These are phyloP conservation scores for Papilio aristodemus DNA, from an alignment of 1,140 invertebrate genomes.

Conservation along the genomic window DNA sequence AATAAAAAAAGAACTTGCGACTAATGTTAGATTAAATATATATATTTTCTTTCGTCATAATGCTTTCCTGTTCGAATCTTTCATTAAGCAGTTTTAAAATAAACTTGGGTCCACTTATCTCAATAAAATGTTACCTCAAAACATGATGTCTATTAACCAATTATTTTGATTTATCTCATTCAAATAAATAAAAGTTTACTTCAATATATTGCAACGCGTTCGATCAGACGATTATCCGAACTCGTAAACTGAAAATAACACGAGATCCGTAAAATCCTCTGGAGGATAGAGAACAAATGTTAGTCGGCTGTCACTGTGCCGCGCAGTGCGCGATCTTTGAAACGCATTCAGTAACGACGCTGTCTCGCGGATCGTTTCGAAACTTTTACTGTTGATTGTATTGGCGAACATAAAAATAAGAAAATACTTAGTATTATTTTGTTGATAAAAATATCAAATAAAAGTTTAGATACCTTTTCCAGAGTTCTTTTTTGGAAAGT, in stretches of 20 bases:
- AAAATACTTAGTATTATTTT: not conserved
- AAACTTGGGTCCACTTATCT: not conserved
- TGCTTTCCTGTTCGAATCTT: no score
- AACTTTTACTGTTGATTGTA: conserved; percentile 15
- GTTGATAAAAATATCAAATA: conserved; percentile 12
- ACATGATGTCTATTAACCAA: not conserved
- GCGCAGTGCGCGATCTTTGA: conserved; percentile 23
- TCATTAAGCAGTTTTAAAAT: no score
- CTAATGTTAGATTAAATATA: no score
- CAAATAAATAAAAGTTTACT: not conserved
- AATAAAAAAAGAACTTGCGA: no score
- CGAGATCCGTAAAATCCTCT: conserved; percentile 41
- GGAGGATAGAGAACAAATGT: conserved; percentile 49
- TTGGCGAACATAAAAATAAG: not conserved
- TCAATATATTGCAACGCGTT: not conserved
- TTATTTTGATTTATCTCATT: not conserved
- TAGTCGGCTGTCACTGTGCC: conserved; percentile 37
- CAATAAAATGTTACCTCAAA: not conserved
- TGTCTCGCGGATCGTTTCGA: not conserved
- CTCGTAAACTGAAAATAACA: conserved; percentile 39
- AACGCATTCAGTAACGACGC: not conserved
- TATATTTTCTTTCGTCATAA: no score
- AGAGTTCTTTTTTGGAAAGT: no score
- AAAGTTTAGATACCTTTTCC: not conserved
- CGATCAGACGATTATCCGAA: conserved; percentile 29